Percentiles rank a stretch among this genome's conserved stretches.
Evolutionary conservation across 2,113 vertebrate species (phyloP).

Genomic region (Esox niger): DNA sequence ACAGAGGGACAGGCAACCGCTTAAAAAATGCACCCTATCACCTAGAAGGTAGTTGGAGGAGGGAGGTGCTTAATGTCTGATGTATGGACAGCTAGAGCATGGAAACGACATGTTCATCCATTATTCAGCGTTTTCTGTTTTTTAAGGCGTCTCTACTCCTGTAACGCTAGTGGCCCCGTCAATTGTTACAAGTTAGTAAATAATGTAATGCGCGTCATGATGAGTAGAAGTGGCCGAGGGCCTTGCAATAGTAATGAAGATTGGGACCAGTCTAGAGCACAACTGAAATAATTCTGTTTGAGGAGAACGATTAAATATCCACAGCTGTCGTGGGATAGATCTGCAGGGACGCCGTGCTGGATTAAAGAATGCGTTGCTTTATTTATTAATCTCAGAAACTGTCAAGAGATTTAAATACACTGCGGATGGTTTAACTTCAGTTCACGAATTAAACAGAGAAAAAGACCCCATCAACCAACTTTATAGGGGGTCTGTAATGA

Average conservation of each 20-base stretch:
- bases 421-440: constrained; percentile 46
- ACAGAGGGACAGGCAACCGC: constrained; percentile 19
- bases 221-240: constrained; percentile 63
- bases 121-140: constrained; percentile 59
- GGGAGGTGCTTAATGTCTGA: constrained; percentile 19
- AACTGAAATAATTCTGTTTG: constrained; percentile 74
- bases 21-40: constrained; percentile 34
- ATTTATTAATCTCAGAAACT: constrained; percentile 70
- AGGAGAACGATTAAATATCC: constrained; percentile 70
- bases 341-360: constrained; percentile 52
- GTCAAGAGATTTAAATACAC: constrained; percentile 48
- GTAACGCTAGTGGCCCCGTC: constrained; percentile 48
- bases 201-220: constrained; percentile 67
- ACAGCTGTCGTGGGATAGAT: constrained; percentile 65
- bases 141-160: constrained; percentile 58
- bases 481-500: constrained; percentile 18
- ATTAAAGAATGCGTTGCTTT: constrained; percentile 61
- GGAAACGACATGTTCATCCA: constrained; percentile 58
- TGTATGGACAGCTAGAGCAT: constrained; percentile 47
- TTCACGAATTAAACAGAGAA: constrained; percentile 28
- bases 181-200: constrained; percentile 74
- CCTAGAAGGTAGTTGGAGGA: constrained; percentile 11
- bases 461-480: constrained; percentile 2
- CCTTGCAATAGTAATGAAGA: constrained; percentile 76
- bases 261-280: constrained; percentile 56